phyloP scores from a whole-genome alignment of 1,140 invertebrate genomes.

The Drosophila jambulina region DNA sequence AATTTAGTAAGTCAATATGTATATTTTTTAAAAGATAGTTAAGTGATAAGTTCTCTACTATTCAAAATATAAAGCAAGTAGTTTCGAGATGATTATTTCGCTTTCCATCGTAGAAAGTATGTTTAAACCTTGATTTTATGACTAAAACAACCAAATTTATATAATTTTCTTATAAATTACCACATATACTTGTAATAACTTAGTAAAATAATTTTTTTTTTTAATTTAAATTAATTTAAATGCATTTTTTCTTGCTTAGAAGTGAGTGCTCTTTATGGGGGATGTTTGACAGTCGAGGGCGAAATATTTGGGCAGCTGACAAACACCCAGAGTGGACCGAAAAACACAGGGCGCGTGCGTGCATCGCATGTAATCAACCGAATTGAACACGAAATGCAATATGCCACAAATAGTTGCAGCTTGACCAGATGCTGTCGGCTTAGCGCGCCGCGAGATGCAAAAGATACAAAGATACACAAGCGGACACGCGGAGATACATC shows the following conservation, averaged over 20 bases:
- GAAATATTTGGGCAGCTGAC: slow-evolving; percentile 76
- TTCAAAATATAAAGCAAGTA: neutral
- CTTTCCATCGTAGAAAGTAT: neutral
- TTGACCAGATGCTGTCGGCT: slow-evolving; percentile 68
- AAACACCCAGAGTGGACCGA: slow-evolving; percentile 4
- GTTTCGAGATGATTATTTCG: neutral
- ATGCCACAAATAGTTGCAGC: slow-evolving; percentile 65
- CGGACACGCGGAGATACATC: slow-evolving; percentile 47
- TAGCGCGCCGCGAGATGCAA: slow-evolving; percentile 9
- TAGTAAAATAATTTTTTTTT: neutral
- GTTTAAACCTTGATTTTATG: neutral
- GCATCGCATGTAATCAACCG: slow-evolving; percentile 24
- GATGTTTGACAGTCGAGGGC: slow-evolving; percentile 51
- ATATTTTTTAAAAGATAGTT: neutral
- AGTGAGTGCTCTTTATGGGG: slow-evolving; percentile 5
- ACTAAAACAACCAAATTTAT: no score
- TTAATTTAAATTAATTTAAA: neutral
- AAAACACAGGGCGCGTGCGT: neutral
- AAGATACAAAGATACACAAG: slow-evolving; percentile 26
- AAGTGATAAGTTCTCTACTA: no score
- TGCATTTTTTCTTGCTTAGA: neutral
- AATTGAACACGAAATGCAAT: slow-evolving; percentile 59
- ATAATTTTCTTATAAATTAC: neutral
- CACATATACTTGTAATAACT: no score
- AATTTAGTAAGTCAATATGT: no score